Percentiles rank a stretch among this genome's conserved stretches.
These are phyloP conservation scores for Pseudomugil tenellus DNA, from an alignment of 2,797 vertebrate species.

Conservation along the genomic window DNA sequence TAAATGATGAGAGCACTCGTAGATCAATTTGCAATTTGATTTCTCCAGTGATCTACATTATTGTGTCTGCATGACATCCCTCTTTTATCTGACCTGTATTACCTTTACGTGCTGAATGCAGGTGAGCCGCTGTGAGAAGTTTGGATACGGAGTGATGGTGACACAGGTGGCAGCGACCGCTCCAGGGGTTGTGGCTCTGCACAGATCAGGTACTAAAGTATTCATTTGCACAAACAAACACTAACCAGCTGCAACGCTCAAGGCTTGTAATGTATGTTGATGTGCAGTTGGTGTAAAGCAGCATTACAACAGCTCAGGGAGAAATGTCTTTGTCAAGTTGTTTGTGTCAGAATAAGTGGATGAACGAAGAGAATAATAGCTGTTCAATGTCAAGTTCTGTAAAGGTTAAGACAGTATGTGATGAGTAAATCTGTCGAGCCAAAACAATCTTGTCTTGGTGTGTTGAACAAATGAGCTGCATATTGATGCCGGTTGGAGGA, in stretches of 20 bases:
- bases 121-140: constrained; percentile 90
- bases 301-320: not conserved
- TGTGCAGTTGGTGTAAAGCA: constrained; percentile 6
- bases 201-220: constrained; percentile 85
- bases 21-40: constrained; percentile 50
- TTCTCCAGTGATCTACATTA: constrained; percentile 9
- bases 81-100: not conserved
- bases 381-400: not conserved
- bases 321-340: constrained; percentile 1
- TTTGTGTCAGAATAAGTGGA: constrained; percentile 15
- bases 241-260: constrained; percentile 14
- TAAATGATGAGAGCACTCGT: constrained; percentile 29
- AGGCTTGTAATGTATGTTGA: constrained; percentile 4
- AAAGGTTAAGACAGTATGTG: constrained; percentile 2
- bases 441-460: constrained; percentile 4
- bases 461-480: constrained; percentile 4
- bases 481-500: not conserved
- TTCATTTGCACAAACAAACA: constrained; percentile 19
- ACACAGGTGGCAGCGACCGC: constrained; percentile 91
- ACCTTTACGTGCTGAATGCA: constrained; percentile 52
- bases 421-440: not conserved
- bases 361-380: not conserved
- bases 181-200: constrained; percentile 86
- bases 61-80: constrained; percentile 6
- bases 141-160: constrained; percentile 89